Percentiles rank a stretch among this genome's conserved stretches.
phyloP scores from a whole-genome alignment of 2,797 vertebrate genomes.

The Danio kyathit region DNA sequence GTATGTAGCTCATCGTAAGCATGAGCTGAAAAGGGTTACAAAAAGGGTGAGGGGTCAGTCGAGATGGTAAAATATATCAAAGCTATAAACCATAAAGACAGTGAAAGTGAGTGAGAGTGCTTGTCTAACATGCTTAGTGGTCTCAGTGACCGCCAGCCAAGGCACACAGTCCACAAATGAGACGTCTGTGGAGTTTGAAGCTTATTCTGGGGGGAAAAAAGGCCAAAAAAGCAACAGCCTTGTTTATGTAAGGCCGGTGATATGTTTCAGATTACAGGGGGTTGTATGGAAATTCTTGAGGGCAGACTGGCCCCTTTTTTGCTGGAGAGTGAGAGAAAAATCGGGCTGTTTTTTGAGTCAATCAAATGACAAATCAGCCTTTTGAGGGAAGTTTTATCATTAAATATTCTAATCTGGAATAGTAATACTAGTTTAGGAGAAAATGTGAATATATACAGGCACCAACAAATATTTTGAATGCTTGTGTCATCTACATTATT shows the following conservation, averaged over 20 bases:
- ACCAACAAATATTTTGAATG: too few species aligned
- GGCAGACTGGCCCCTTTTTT: conserved; percentile 86
- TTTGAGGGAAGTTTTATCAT: conserved; percentile 58
- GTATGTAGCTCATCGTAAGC: conserved; percentile 7
- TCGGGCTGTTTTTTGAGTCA: conserved; percentile 42
- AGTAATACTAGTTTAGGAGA: too few species aligned
- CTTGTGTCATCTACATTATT: too few species aligned
- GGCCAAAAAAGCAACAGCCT: conserved; percentile 78
- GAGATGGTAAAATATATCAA: conserved; percentile 47
- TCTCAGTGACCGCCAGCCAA: conserved; percentile 71
- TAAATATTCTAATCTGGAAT: too few species aligned
- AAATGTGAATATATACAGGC: too few species aligned
- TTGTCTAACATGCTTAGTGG: conserved; percentile 38
- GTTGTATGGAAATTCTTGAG: conserved; percentile 95
- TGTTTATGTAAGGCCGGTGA: conserved; percentile 90
- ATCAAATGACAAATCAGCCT: conserved; percentile 66
- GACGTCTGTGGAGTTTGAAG: conserved; percentile 75
- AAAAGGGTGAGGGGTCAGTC: conserved; percentile 19
- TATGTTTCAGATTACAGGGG: conserved; percentile 95
- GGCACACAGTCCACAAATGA: conserved; percentile 80
- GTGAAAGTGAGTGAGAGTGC: conserved; percentile 5
- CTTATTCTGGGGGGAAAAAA: conserved; percentile 83
- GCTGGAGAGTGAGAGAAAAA: conserved; percentile 65
- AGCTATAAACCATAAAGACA: conserved; percentile 42
- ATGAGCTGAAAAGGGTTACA: conserved; percentile 20